phyloP scores from a whole-genome alignment of 2,797 vertebrate species.

The Macroramphosus scolopax region DNA sequence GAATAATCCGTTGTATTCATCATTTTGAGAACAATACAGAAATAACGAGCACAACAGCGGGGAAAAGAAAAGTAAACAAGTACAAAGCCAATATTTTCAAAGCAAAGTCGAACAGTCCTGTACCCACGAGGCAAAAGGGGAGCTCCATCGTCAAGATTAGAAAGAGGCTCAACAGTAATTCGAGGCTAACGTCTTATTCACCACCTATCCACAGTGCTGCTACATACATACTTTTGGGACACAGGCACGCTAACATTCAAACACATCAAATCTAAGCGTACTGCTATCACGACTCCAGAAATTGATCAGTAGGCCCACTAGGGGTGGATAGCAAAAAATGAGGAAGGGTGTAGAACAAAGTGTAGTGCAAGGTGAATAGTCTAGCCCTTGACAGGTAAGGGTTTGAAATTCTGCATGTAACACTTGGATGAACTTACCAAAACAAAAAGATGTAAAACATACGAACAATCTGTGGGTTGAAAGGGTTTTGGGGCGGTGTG shows the following conservation, averaged over 20 bases:
- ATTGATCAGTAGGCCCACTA: conserved; percentile 70
- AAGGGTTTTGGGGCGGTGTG: conserved; percentile 8
- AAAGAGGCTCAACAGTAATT: conserved; percentile 39
- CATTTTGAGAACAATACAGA: conserved; percentile 56
- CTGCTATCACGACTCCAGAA: conserved; percentile 41
- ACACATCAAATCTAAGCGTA: conserved; percentile 37
- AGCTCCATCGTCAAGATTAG: conserved; percentile 32
- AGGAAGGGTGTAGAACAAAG: conserved; percentile 20
- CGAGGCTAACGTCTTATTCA: conserved; percentile 36
- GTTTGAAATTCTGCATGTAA: conserved; percentile 39
- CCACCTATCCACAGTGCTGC: conserved; percentile 62
- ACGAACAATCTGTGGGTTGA: conserved; percentile 48
- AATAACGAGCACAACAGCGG: conserved; percentile 59
- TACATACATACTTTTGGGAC: conserved; percentile 66
- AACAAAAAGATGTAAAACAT: conserved; percentile 33
- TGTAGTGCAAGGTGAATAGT: conserved; percentile 57
- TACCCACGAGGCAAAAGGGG: conserved; percentile 41
- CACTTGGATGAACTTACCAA: conserved; percentile 22
- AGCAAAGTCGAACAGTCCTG: conserved; percentile 66
- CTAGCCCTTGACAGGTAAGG: conserved; percentile 68
- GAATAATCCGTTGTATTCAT: conserved; percentile 49
- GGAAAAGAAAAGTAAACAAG: conserved; percentile 16
- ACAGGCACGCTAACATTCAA: conserved; percentile 49
- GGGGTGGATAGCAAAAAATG: conserved; percentile 20
- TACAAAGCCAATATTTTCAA: conserved; percentile 60